Evolutionary conservation across 92 coral and sea anemone genomes (phyloP).

Genomic region (Palythoa grandiflora): DNA sequence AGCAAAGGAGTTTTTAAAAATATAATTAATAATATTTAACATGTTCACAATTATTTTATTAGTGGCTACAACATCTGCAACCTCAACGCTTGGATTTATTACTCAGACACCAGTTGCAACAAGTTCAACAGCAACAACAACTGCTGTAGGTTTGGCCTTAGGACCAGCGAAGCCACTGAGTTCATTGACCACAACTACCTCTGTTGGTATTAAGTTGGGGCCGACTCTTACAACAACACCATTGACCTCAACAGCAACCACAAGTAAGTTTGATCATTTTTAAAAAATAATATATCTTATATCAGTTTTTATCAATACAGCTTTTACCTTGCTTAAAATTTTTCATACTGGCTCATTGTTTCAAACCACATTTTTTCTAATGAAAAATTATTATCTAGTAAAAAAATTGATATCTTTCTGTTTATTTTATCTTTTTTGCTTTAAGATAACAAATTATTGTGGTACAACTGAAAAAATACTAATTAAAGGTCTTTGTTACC

Average conservation of each 20-base stretch:
- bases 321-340: too few species aligned
- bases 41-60: too few species aligned
- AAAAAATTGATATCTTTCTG: too few species aligned
- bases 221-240: conserved; percentile 37
- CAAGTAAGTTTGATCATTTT: conserved; percentile 1
- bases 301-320: too few species aligned
- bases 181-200: conserved; percentile 22
- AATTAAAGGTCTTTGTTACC: too few species aligned
- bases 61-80: conserved; percentile 33
- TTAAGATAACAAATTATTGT: neutral
- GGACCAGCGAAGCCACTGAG: conserved; percentile 1
- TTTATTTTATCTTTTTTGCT: neutral
- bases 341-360: too few species aligned
- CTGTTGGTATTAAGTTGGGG: conserved; percentile 59
- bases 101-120: conserved; percentile 20
- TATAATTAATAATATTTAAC: neutral
- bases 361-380: too few species aligned
- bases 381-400: too few species aligned
- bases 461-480: too few species aligned
- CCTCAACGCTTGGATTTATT: conserved; percentile 31
- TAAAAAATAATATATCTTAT: neutral
- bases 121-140: conserved; percentile 5
- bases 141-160: conserved; percentile 7
- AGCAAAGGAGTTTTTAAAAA: neutral
- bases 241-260: conserved; percentile 31